phyloP scores from a whole-genome alignment of 2,888 invertebrate species.

The Strigamia transsilvanica region DNA sequence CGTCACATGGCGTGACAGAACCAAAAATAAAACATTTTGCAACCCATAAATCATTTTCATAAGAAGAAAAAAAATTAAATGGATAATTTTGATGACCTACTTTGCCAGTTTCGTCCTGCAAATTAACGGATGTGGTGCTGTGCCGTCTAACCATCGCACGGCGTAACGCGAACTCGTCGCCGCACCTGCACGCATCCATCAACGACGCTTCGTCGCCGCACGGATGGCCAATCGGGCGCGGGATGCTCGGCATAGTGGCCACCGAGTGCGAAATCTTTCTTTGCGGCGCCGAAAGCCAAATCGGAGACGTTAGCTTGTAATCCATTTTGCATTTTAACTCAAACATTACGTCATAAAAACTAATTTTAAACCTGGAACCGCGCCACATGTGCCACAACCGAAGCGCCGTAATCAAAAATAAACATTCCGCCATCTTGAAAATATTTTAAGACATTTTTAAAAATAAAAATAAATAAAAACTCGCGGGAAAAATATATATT shows the following conservation, averaged over 20 bases:
- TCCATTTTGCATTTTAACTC: neutral
- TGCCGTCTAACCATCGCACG: slow-evolving; percentile 25
- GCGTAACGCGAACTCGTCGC: slow-evolving; percentile 30
- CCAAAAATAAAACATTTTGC: neutral
- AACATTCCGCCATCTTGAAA: neutral
- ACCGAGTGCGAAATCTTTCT: neutral
- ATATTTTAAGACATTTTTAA: too few species aligned
- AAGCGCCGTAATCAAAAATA: neutral
- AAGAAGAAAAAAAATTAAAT: too few species aligned
- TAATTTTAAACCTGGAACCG: neutral
- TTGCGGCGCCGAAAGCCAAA: neutral
- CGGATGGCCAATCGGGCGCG: neutral
- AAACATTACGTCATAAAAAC: neutral
- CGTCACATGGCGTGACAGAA: neutral
- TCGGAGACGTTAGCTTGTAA: neutral
- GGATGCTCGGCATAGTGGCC: neutral
- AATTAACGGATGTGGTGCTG: neutral
- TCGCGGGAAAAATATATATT: neutral
- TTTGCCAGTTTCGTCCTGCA: slow-evolving; percentile 33
- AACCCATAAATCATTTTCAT: neutral
- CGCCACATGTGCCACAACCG: neutral
- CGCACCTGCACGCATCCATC: slow-evolving; percentile 18
- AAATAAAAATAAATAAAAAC: too few species aligned
- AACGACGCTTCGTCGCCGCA: slow-evolving; percentile 17
- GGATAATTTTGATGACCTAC: neutral